Conservation (phyloP, 2,888 invertebrate genomes). For the Leucania comma region DNA sequence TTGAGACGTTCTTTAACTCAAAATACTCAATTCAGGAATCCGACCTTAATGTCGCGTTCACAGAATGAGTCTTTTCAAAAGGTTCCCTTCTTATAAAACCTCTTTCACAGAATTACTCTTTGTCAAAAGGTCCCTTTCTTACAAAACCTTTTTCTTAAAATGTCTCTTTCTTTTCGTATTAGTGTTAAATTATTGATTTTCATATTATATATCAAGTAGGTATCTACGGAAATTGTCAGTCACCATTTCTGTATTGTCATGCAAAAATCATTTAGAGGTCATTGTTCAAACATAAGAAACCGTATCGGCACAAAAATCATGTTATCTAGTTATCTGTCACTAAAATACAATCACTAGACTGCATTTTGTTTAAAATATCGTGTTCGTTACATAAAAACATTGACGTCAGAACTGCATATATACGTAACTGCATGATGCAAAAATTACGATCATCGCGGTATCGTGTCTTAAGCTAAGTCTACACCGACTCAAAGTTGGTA, state of each 20-base stretch:
- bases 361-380: constrained; percentile 31
- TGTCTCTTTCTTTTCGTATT: background rate
- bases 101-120: too few relatives aligned
- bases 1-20: too few relatives aligned
- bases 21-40: too few relatives aligned
- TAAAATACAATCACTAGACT: background rate
- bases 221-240: background rate
- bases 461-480: background rate
- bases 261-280: constrained; percentile 3
- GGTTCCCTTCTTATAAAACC: too few relatives aligned
- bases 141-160: too few relatives aligned
- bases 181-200: background rate
- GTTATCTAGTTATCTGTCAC: constrained; percentile 5
- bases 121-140: too few relatives aligned
- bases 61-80: too few relatives aligned
- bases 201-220: background rate
- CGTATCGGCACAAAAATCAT: background rate
- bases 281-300: constrained; percentile 2
- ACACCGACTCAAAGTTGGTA: background rate
- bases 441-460: constrained; percentile 23
- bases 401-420: constrained; percentile 32
- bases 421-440: constrained; percentile 26
- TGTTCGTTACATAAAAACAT: constrained; percentile 29
- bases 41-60: too few relatives aligned
- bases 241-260: background rate